These are phyloP conservation scores for Oryzias melastigma DNA, from an alignment of 2,113 vertebrate species.

Conservation along the genomic window DNA sequence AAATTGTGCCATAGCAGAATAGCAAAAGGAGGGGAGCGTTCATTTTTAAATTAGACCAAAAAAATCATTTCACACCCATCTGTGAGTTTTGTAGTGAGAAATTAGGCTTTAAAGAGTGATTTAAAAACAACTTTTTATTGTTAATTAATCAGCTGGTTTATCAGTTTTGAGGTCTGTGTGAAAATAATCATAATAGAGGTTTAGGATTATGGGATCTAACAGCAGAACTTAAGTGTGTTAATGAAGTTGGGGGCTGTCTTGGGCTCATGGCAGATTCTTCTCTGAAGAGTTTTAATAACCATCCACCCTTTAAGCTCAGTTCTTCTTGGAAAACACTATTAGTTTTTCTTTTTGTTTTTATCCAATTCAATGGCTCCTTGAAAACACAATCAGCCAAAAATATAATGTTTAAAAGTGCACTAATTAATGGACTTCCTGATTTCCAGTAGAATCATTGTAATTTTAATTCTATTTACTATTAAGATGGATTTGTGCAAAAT, in stretches of 20 bases:
- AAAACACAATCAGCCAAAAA: too few species aligned
- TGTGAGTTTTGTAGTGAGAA: conserved; percentile 62
- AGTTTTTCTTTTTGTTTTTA: too few species aligned
- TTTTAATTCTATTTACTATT: too few species aligned
- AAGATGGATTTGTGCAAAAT: too few species aligned
- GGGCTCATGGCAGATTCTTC: conserved; percentile 38
- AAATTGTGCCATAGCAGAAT: conserved; percentile 70
- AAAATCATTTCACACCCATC: conserved; percentile 81
- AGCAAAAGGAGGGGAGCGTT: conserved; percentile 63
- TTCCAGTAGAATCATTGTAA: too few species aligned
- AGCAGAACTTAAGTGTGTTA: conserved; percentile 48
- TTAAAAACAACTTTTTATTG: conserved; percentile 63
- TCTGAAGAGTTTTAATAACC: too few species aligned
- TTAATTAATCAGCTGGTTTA: conserved; percentile 81
- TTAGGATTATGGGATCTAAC: conserved; percentile 68
- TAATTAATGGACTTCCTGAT: too few species aligned
- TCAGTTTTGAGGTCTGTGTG: conserved; percentile 56
- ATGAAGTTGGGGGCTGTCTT: conserved; percentile 52
- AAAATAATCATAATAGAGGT: conserved; percentile 66
- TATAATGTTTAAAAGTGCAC: too few species aligned
- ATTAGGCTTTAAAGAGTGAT: conserved; percentile 63
- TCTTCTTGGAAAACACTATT: too few species aligned
- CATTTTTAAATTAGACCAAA: conserved; percentile 79
- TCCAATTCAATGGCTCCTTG: too few species aligned
- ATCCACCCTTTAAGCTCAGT: too few species aligned